Evolutionary conservation across 1,140 invertebrate species (phyloP).

Genomic region (Glossosoma conforme): DNA sequence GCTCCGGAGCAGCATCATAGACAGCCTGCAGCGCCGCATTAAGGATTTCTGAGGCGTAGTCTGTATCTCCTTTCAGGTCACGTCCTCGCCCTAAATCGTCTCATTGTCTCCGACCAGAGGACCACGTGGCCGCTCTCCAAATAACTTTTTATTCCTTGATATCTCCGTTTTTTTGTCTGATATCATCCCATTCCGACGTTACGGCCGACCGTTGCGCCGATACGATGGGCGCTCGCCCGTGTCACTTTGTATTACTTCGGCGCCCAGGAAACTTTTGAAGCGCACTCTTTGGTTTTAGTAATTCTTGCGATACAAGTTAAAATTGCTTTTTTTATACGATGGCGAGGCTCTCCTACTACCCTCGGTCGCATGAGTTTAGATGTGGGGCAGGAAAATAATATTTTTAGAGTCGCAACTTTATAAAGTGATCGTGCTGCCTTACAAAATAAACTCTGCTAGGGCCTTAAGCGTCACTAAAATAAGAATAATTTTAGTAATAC

Average conservation of each 20-base stretch:
- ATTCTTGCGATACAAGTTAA: conserved; percentile 24
- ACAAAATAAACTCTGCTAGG: too few species aligned
- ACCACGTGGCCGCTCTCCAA: conserved; percentile 31
- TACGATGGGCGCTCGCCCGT: conserved; percentile 14
- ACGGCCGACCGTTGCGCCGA: conserved; percentile 24
- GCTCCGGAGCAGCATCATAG: background rate
- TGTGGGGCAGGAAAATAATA: too few species aligned
- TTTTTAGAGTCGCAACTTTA: too few species aligned
- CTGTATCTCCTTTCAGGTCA: conserved; percentile 29
- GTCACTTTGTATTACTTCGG: conserved; percentile 32
- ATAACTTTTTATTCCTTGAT: conserved; percentile 32
- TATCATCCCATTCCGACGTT: conserved; percentile 28
- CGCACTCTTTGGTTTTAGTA: conserved; percentile 19
- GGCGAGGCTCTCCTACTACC: too few species aligned
- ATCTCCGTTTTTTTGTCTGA: conserved; percentile 27
- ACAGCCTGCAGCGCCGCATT: background rate
- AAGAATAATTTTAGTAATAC: too few species aligned
- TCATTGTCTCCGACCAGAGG: conserved; percentile 30
- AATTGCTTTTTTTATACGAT: conserved; percentile 29
- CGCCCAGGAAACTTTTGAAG: conserved; percentile 25
- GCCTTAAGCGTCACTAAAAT: too few species aligned
- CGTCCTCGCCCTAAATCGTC: conserved; percentile 30
- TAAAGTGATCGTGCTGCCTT: too few species aligned
- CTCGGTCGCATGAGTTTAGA: too few species aligned
- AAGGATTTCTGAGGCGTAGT: conserved; percentile 23